These are phyloP conservation scores for Diplazon laetatorius DNA, from an alignment of 2,888 invertebrate species.

Conservation along the genomic window DNA sequence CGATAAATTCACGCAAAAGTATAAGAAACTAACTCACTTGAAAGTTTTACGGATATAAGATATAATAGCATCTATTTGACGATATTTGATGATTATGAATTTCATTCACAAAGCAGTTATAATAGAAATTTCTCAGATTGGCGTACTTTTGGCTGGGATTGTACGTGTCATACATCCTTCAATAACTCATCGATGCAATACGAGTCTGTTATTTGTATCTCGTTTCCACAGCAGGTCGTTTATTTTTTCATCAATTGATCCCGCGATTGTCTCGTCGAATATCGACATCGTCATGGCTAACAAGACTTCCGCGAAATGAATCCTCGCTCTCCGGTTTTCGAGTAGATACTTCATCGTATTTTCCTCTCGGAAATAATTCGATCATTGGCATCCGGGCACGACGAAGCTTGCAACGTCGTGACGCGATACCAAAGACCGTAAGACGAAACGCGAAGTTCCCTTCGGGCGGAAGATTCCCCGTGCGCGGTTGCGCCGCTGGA, in stretches of 20 bases:
- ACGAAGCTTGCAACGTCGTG: conserved; percentile 46
- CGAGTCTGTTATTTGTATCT: conserved; percentile 22
- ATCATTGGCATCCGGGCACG: conserved; percentile 55
- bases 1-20: too few relatives aligned
- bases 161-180: too few relatives aligned
- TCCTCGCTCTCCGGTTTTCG: conserved; percentile 42
- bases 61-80: too few relatives aligned
- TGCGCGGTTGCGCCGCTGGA: conserved; percentile 10
- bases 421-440: conserved; percentile 45
- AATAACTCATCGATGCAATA: too few relatives aligned
- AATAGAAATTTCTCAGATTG: too few relatives aligned
- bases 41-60: too few relatives aligned
- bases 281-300: conserved; percentile 28
- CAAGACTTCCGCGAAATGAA: conserved; percentile 10
- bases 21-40: too few relatives aligned
- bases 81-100: too few relatives aligned
- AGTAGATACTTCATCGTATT: conserved; percentile 20
- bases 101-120: too few relatives aligned
- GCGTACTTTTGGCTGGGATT: too few relatives aligned
- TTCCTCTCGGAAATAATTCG: conserved; percentile 51
- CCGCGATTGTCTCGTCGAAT: conserved; percentile 47
- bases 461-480: conserved; percentile 29
- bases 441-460: conserved; percentile 3
- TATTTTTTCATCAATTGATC: conserved; percentile 47
- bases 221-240: conserved; percentile 24